A percentile compares a stretch with the other conserved stretches of the same genome.
Conservation (phyloP, 2,113 vertebrate genomes). For the Picathartes gymnocephalus region DNA sequence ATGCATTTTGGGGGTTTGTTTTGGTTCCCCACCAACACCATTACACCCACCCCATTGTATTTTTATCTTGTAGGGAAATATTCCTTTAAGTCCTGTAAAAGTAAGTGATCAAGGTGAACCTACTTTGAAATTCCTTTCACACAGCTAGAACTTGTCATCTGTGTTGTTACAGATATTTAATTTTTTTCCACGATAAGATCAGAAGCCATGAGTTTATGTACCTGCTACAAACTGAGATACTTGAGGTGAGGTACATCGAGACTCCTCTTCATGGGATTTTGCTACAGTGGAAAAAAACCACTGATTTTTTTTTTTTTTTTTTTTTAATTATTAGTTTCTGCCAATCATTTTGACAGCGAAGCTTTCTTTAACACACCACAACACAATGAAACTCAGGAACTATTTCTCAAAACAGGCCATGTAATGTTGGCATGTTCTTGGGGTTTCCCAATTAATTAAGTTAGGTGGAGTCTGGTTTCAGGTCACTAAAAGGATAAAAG, state of each 20-base stretch:
- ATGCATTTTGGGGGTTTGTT: accelerated
- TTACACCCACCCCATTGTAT: accelerated
- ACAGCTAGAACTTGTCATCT: background rate
- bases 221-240: background rate
- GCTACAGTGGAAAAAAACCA: background rate
- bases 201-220: background rate
- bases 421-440: no score
- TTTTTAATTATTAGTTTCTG: background rate
- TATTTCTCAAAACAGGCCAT: background rate
- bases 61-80: background rate
- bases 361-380: background rate
- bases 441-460: background rate
- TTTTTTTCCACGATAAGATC: background rate
- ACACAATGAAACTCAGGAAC: background rate
- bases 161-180: background rate
- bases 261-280: background rate
- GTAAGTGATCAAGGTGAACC: background rate
- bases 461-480: background rate
- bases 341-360: background rate
- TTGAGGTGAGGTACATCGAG: background rate
- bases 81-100: background rate
- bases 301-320: background rate
- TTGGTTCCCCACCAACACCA: background rate
- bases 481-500: background rate
- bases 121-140: background rate